Percentiles rank a stretch among this genome's conserved stretches.
These are phyloP conservation scores for Fabriciana adippe DNA, from an alignment of 2,888 invertebrate genomes.

Conservation along the genomic window DNA sequence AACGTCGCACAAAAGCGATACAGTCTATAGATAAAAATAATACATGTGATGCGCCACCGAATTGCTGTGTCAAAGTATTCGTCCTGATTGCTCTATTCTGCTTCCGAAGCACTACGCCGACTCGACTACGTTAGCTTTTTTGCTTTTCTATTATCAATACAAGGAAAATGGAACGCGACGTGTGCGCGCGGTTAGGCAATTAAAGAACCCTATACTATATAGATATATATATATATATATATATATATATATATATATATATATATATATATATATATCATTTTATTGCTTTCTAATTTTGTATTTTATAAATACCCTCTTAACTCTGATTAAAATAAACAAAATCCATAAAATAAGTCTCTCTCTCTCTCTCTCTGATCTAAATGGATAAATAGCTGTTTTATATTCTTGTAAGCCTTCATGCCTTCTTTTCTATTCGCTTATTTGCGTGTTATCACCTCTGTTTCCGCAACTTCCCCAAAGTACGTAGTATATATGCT, in stretches of 20 bases:
- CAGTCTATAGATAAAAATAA: slow-evolving; percentile 70
- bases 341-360: too few relatives aligned
- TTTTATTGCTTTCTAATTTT: background rate
- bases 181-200: slow-evolving; percentile 42
- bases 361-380: background rate
- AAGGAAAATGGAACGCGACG: slow-evolving; percentile 46
- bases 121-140: slow-evolving; percentile 61
- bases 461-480: slow-evolving; percentile 40
- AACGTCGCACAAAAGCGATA: slow-evolving; percentile 66
- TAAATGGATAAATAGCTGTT: background rate
- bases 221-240: background rate
- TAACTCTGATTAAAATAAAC: too few relatives aligned
- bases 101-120: slow-evolving; percentile 57
- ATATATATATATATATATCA: background rate
- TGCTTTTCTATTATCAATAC: slow-evolving; percentile 62
- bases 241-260: background rate
- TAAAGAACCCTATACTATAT: slow-evolving; percentile 37
- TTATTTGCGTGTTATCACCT: slow-evolving; percentile 44
- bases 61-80: slow-evolving; percentile 79
- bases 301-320: too few relatives aligned
- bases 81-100: slow-evolving; percentile 78
- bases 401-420: slow-evolving; percentile 18
- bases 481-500: slow-evolving; percentile 42
- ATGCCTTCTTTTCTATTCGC: slow-evolving; percentile 35
- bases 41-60: slow-evolving; percentile 70